Evolutionary conservation across 2,113 vertebrate genomes (phyloP), one percentile per base, ranked within the genome.

Genomic region (Elgaria multicarinata): DNA sequence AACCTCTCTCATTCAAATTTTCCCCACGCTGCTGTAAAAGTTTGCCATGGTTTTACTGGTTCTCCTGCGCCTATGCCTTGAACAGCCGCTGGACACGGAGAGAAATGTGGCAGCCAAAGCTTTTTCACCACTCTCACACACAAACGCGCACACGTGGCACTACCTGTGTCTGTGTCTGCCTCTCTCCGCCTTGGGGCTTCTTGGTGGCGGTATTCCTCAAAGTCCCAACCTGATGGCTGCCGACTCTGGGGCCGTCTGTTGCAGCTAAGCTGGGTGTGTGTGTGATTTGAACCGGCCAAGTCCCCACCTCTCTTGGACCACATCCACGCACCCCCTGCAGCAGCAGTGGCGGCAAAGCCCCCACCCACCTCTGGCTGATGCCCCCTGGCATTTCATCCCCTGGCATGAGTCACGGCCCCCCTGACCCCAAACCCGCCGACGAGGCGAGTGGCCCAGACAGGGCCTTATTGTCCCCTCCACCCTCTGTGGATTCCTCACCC

Each of bases 271-370:
- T 62, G 36, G 6, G 26, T 24, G 69, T 76, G 69, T 20, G 58
- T 50, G 74, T 20, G 77, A 58, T 33, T 2, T 81, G 72, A 53
- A 31, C 10, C 33, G 1, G 72, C 81, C 72, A 53, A 89, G 74
- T 89, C 81, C 81, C 88, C 88, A 89, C 88, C 88, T 89, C 82
- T 84, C n/a, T 89, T 89, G 88, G 88, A 67, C 28, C 1, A 44
- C 58, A 22, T 77, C 88, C 88, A 84, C 4, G 9, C 62, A 67
- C 44, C 81, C 88, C 72, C 84, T 5, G 81, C 42, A 67, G 24
- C 33, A 33, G 58, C 44, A 7, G 46, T n/a, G 2, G 55, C 83
- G 50, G 80, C 72, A 67, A 67, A 78, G 44, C 72, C 80, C 87
- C 71, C 85, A 87, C 85, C 74, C 85, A 87, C 85, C 85, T 77